Evolutionary conservation across 2,113 vertebrate genomes (phyloP), one percentile per base, ranked within the genome.

Genomic region (Micronisus gabar): DNA sequence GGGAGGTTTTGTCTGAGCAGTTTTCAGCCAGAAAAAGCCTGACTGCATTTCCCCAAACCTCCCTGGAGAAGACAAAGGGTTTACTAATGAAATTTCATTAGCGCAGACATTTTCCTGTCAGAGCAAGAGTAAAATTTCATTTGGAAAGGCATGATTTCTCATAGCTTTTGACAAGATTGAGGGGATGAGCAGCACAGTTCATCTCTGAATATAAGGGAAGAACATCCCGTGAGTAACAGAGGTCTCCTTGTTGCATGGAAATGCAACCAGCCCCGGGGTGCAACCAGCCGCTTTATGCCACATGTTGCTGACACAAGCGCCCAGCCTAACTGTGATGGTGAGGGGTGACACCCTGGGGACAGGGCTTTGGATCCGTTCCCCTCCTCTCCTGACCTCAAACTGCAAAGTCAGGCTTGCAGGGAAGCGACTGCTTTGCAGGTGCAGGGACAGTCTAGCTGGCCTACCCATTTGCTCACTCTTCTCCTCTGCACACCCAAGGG

Each of bases 31-130:
- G 85, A 90, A 93, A 88, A 91, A 90, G 70, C 62, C 71, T 91
- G 88, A 78, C 88, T 96, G 80, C 82, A 3, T 71, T 95, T 93
- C 74, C 84, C 68, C 78, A 91, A 93, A 89, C 38, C 93, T 96
- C 93, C 73, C 94, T 52, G 73, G 93, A 95, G 91, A 94, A 96
- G 95, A 95, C 89, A 96, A 96, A 96, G 26, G 61, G 23, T 91
- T 97, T 89, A 72, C 87, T 96, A 96, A 97, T 87, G 93, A 96
- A 91, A 95, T 93, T 90, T 94, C 94, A 93, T 96, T 93, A 96
- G 91, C 4, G 3, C 89, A 91, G 96, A 95, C 94, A 40, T 50
- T 82, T 90, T 95, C 61, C 89, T 93, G 95, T 96, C 91, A 96
- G 93, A 94, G 67, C 83, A 73, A 53, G 91, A 93, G 76, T 14